Evolutionary conservation across 2,797 vertebrate species (phyloP), one percentile per base, ranked within the genome.

Genomic region (Aeoliscus strigatus): DNA sequence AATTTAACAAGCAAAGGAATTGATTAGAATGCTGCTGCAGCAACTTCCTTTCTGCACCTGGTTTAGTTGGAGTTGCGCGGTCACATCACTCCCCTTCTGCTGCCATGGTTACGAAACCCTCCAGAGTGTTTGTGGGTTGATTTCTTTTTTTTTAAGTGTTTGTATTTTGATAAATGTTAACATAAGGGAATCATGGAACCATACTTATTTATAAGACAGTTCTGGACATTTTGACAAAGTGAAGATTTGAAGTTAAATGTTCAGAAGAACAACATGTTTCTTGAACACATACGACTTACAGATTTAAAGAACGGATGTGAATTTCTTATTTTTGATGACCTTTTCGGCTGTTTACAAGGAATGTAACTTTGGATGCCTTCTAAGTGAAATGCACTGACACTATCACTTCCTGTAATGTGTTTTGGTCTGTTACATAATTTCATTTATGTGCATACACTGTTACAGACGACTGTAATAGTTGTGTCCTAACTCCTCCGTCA

Each of bases 341-440:
- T 69, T 55, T 41, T 58, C 52, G 60, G 51, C 55, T 59, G 71
- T 80, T 78, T 75, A 57, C 54, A 62, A 41, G 61, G 59, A 74
- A 69, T 75, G 70, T 76, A 53, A 71, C 48, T 55, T 21, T 26
- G 32, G 60, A 57, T 64, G 77, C 75, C 73, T 70, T 78, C 27
- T 33, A 55, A 64, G 62, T 40, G 41, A 66, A 32, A 56, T 59
- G 67, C 63, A 75, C 76, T 73, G 64, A 65, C 44, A 47, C 50
- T 53, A 39, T 51, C 39, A 8, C 57, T 53, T 39, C 29, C 32
- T 32, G 24, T 24, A 15, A 30, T 43, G 56, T 49, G 8, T 64
- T 18, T 54, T 16, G 36, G 25, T 62, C 32, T 27, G 5, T 28
- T 30, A 44, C 15, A 8, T 41, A 50, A n/a, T 47, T 37, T 17